These are phyloP conservation scores for Tillus elongatus DNA, from an alignment of 2,888 invertebrate species.

Conservation along the genomic window DNA sequence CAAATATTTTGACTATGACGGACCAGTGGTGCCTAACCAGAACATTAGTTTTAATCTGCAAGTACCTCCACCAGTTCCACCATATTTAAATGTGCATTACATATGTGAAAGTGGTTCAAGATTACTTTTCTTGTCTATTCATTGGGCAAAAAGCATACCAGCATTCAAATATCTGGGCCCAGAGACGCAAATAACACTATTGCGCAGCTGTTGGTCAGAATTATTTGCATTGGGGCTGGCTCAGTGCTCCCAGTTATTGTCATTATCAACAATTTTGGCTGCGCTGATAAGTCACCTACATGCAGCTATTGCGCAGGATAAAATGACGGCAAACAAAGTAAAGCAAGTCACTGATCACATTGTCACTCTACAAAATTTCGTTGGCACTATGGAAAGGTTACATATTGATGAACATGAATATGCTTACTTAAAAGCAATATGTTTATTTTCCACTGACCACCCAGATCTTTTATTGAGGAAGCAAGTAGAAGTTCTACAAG, in stretches of 20 bases:
- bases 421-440: slow-evolving; percentile 77
- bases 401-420: slow-evolving; percentile 77
- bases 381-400: slow-evolving; percentile 62
- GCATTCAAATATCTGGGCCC: slow-evolving; percentile 72
- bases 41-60: slow-evolving; percentile 68
- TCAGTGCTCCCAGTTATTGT: slow-evolving; percentile 71
- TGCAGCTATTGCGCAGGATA: slow-evolving; percentile 62
- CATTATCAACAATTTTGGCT: slow-evolving; percentile 71
- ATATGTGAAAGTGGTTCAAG: slow-evolving; percentile 93
- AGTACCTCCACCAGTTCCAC: slow-evolving; percentile 68
- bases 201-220: slow-evolving; percentile 88
- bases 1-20: slow-evolving; percentile 44
- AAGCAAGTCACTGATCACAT: slow-evolving; percentile 67
- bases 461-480: slow-evolving; percentile 43
- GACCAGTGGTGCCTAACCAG: slow-evolving; percentile 58
- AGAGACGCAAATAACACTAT: slow-evolving; percentile 72
- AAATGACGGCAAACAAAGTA: slow-evolving; percentile 67
- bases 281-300: slow-evolving; percentile 75
- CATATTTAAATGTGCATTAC: slow-evolving; percentile 88
- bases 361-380: slow-evolving; percentile 73
- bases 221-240: slow-evolving; percentile 84
- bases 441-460: slow-evolving; percentile 52
- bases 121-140: slow-evolving; percentile 78
- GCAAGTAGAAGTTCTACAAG: slow-evolving; percentile 53
- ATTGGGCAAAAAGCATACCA: slow-evolving; percentile 81